Conservation (phyloP, 2,113 vertebrate species). For the Tragulus kanchil region DNA sequence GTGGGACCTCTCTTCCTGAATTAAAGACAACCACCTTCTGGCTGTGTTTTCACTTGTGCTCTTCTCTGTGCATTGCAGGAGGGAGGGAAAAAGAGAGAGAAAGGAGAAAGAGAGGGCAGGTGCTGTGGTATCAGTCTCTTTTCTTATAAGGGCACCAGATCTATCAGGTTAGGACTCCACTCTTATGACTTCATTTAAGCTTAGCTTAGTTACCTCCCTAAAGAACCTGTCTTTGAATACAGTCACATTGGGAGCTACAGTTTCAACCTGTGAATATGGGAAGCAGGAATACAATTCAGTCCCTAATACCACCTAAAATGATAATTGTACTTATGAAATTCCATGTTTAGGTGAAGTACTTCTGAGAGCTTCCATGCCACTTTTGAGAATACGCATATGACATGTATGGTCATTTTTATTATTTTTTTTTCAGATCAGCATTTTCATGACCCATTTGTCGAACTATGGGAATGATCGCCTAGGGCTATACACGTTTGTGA, state of each 20-base stretch:
- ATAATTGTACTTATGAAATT: not conserved
- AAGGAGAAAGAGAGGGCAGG: not conserved
- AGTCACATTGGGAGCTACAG: not conserved
- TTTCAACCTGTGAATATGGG: not conserved
- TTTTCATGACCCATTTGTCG: slow-evolving; percentile 99
- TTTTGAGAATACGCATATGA: not conserved
- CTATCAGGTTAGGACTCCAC: not conserved
- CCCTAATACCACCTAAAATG: not conserved
- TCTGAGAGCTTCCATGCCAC: not conserved
- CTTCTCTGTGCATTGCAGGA: not conserved
- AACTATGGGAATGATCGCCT: slow-evolving; percentile 99
- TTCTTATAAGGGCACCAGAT: not conserved
- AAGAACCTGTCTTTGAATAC: not conserved
- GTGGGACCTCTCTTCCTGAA: not conserved
- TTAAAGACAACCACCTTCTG: not conserved
- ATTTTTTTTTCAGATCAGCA: slow-evolving; percentile 94
- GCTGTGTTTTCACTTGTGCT: not conserved
- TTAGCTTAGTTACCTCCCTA: not conserved
- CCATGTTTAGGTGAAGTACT: not conserved
- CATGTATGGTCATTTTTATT: slow-evolving; percentile 31
- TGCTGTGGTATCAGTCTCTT: not conserved
- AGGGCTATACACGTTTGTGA: slow-evolving; percentile 96
- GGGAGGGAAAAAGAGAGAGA: not conserved
- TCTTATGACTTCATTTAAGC: not conserved
- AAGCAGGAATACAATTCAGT: fast-evolving